Percentiles rank a stretch among this genome's conserved stretches.
Evolutionary conservation across 1,140 invertebrate species (phyloP).

Genomic region (Mizuhopecten yessoensis): DNA sequence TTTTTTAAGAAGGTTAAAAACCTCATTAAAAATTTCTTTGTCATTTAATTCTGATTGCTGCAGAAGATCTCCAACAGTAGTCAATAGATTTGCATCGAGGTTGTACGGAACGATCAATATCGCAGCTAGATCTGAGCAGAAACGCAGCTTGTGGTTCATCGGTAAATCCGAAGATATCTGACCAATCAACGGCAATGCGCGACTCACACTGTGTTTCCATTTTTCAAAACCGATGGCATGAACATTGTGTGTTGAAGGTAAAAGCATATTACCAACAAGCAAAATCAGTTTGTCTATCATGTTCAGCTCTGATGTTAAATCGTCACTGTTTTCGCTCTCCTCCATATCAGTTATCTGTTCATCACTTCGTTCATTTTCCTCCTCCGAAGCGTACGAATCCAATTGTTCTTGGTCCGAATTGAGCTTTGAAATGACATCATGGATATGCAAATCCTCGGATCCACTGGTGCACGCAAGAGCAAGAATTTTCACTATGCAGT

Average conservation of each 20-base stretch:
- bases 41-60: not conserved
- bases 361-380: not conserved
- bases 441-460: not conserved
- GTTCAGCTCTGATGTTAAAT: not conserved
- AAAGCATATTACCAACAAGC: not conserved
- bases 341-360: not conserved
- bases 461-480: not conserved
- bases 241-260: not conserved
- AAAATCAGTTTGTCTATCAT: not conserved
- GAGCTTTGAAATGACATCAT: not conserved
- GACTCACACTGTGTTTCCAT: not conserved
- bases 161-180: not conserved
- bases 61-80: not conserved
- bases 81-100: not conserved
- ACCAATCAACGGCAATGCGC: not conserved
- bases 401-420: not conserved
- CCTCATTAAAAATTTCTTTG: not conserved
- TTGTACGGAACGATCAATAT: not conserved
- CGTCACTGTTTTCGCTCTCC: not conserved
- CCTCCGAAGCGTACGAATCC: not conserved
- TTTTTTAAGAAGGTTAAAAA: not conserved
- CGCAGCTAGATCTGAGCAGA: not conserved
- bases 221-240: not conserved
- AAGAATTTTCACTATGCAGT: conserved; percentile 19
- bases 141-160: not conserved